Evolutionary conservation across 2,113 vertebrate genomes (phyloP).

Genomic region (Thryonomys swinderianus): DNA sequence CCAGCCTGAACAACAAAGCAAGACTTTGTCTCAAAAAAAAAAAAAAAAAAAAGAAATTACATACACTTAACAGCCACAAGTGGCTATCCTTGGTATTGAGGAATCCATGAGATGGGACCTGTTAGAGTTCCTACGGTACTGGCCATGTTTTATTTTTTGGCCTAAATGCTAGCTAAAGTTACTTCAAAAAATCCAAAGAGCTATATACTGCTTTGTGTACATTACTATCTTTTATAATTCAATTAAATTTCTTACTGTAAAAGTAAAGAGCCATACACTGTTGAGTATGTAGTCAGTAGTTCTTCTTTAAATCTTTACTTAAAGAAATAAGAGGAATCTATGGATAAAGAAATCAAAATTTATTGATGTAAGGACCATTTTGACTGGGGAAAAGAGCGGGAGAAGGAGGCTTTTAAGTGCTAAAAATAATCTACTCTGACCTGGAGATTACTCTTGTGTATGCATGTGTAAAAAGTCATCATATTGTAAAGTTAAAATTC

Average conservation of each 20-base stretch:
- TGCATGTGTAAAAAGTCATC: neutral
- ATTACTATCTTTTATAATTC: neutral
- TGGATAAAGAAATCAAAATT: neutral
- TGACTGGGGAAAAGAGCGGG: too few species aligned
- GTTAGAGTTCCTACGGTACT: neutral
- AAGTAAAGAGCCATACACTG: neutral
- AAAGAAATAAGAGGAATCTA: neutral
- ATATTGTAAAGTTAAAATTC: neutral
- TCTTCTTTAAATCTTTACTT: neutral
- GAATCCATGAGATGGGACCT: neutral
- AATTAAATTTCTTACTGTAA: constrained; percentile 14
- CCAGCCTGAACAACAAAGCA: too few species aligned
- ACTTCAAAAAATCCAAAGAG: neutral
- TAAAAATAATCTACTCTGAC: neutral
- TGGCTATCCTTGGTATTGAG: neutral
- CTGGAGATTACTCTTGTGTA: neutral
- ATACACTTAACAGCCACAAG: neutral
- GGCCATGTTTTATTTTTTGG: neutral
- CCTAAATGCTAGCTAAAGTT: neutral
- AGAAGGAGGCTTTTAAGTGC: neutral
- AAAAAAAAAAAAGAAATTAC: too few species aligned
- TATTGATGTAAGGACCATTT: neutral
- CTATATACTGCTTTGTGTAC: neutral
- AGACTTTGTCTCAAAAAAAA: too few species aligned
- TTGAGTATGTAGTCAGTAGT: neutral